phyloP scores from a whole-genome alignment of 2,797 vertebrate genomes.

The Syngnathus acus region DNA sequence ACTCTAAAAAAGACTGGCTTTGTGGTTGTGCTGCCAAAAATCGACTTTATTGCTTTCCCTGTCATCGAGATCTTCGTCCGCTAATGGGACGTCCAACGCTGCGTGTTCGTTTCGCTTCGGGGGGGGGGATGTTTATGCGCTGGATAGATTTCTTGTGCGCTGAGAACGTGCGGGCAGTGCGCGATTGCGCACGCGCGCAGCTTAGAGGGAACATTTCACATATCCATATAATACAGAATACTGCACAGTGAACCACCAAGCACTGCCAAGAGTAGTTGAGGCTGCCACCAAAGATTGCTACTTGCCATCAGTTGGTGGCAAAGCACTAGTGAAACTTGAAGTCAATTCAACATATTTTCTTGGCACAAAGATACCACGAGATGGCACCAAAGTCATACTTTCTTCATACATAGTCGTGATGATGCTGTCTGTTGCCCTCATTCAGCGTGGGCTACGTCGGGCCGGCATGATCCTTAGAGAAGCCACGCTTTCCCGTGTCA shows the following conservation, averaged over 20 bases:
- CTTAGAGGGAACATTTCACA: too few relatives aligned
- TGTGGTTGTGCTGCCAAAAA: too few relatives aligned
- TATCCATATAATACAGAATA: neutral
- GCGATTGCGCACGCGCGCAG: too few relatives aligned
- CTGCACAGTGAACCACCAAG: neutral
- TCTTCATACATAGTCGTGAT: neutral
- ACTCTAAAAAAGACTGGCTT: too few relatives aligned
- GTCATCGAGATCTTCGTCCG: too few relatives aligned
- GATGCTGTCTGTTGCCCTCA: neutral
- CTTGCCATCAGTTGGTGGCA: neutral
- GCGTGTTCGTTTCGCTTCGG: too few relatives aligned
- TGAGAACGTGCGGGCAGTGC: too few relatives aligned
- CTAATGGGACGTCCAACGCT: too few relatives aligned
- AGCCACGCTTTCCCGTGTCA: slow-evolving; percentile 72
- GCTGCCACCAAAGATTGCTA: neutral
- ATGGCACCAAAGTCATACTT: neutral
- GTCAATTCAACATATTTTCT: neutral
- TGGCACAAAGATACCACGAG: neutral
- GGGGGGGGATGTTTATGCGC: too few relatives aligned
- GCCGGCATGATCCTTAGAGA: slow-evolving; percentile 80
- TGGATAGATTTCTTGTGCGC: too few relatives aligned
- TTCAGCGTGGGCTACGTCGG: slow-evolving; percentile 71
- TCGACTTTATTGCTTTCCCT: too few relatives aligned
- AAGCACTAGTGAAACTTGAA: neutral
- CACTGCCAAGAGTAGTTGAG: too few relatives aligned